A percentile compares a stretch with the other conserved stretches of the same genome.
phyloP scores from a whole-genome alignment of 2,113 vertebrate species.

The Puffinus mauretanicus region DNA sequence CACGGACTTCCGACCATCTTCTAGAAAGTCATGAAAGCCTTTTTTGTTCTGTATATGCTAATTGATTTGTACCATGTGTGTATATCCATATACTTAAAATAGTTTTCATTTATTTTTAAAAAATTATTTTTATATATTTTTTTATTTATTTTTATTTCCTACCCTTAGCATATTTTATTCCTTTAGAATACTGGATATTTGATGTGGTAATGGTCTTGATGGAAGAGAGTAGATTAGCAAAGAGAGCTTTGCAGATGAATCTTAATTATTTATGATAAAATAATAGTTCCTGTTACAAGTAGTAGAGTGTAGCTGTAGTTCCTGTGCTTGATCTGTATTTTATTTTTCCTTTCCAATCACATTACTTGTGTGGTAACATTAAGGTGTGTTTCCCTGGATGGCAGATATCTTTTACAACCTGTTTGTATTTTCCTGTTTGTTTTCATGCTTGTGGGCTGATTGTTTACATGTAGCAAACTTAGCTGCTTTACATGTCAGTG shows the following conservation, averaged over 20 bases:
- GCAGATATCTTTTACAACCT: background rate
- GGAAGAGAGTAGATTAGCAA: background rate
- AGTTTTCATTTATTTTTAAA: accelerated
- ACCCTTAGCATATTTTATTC: background rate
- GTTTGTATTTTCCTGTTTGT: background rate
- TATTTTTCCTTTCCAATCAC: background rate
- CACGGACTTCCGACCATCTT: background rate
- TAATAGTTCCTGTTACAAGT: background rate
- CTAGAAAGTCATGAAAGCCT: background rate
- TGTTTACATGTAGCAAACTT: background rate
- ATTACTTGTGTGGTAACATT: background rate
- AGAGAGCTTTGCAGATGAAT: background rate
- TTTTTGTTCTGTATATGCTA: background rate
- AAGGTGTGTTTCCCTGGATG: background rate
- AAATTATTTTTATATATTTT: background rate
- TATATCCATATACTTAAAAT: background rate
- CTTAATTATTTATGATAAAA: background rate
- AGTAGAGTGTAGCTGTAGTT: background rate
- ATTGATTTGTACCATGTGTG: background rate
- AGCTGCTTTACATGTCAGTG: background rate
- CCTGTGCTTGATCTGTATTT: background rate
- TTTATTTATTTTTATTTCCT: background rate
- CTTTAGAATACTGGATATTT: background rate
- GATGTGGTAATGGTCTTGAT: background rate
- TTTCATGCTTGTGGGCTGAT: background rate